Evolutionary conservation across 2,888 invertebrate genomes (phyloP), one percentile per base, ranked within the genome.

Genomic region (Laspeyria flexula): DNA sequence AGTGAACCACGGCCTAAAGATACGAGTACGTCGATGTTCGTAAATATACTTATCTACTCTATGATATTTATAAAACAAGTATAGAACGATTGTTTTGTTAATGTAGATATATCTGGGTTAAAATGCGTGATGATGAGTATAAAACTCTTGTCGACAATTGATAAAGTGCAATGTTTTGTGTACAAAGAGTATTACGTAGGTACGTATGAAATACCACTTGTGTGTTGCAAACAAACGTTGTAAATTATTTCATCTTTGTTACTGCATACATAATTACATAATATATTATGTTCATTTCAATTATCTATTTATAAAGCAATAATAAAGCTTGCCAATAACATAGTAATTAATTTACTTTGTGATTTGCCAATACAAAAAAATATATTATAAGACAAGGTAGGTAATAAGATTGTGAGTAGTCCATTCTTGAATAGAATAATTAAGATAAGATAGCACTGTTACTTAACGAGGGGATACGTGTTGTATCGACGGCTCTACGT

Each of bases 361-460:
- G 13, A 31, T 31, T 6, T 31, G 6, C 13, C 5, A 31, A 13
- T 31, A 13, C 3, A 31, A 13, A 13, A 31, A 31, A 31, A 31
- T 31, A 13, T 3, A 13, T 31, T 5, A 31, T 30, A 30, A 30
- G 18, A 30, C 30, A 44, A 38, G 11, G 13, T 15, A 37, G 5
- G 29, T 13, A 46, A 27, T 33, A 18, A 43, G 10, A 38, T 33
- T 38, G 25, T 41, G 12, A 31, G n/a, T n/a, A n/a, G 18, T 50
- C 31, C 33, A 39, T 43, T 44, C 35, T 50, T 35, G 30, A 40
- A 43, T 34, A 39, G 39, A 48, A 38, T 42, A 40, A 44, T 40
- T 35, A 44, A 50, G 50, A 50, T 50, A 44, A 50, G 44, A 50
- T 50, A 44, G 11, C 25, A 43, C 23, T 38, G 15, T 48, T 43